phyloP scores from a whole-genome alignment of 2,797 vertebrate genomes.

The Babyrousa celebensis region DNA sequence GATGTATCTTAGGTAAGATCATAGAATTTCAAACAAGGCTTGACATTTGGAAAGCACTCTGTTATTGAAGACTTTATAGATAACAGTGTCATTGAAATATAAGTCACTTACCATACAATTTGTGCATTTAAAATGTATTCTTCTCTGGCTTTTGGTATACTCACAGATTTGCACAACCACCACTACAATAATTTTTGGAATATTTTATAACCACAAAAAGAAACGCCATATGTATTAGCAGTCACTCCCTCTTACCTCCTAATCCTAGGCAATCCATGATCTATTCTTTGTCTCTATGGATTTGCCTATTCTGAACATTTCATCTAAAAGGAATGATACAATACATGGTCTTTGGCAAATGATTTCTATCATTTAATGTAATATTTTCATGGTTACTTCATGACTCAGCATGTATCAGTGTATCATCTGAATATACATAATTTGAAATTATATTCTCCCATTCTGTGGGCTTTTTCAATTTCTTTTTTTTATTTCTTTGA shows the following conservation, averaged over 20 bases:
- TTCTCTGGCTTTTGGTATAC: background rate
- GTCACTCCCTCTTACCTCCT: background rate
- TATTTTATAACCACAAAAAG: background rate
- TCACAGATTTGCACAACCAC: background rate
- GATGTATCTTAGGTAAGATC: background rate
- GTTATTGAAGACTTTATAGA: background rate
- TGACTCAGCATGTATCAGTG: background rate
- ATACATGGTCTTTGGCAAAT: background rate
- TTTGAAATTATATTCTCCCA: background rate
- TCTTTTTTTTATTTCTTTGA: background rate
- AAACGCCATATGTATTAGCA: background rate
- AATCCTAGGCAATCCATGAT: background rate
- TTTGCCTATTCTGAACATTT: no score
- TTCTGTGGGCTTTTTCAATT: constrained; percentile 1
- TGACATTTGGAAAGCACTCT: background rate
- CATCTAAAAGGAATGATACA: no score
- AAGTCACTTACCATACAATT: background rate
- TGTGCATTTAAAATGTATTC: background rate
- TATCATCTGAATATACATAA: background rate
- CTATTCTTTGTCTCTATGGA: background rate
- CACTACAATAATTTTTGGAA: background rate
- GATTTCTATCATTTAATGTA: background rate
- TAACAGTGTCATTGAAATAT: background rate
- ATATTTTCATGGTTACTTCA: background rate
- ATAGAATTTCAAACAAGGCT: background rate